Conservation (phyloP, 2,888 invertebrate species). For the Ophioninae sp. region DNA sequence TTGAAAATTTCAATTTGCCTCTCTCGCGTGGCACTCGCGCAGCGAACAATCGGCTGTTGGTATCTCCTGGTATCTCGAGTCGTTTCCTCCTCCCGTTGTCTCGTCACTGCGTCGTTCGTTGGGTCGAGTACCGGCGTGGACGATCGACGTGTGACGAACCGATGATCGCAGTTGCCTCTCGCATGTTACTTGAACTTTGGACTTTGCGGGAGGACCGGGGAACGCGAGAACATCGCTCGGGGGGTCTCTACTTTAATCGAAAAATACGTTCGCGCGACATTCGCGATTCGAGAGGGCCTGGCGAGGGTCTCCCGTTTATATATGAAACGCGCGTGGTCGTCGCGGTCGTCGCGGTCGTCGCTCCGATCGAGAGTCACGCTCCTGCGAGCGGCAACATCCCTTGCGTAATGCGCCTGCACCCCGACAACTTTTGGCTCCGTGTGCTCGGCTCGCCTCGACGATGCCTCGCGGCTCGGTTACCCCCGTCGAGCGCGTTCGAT, state of each 20-base stretch:
- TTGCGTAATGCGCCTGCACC: constrained; percentile 63
- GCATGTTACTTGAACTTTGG: constrained; percentile 42
- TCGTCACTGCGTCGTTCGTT: constrained; percentile 58
- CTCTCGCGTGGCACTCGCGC: background rate
- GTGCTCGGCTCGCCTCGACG: constrained; percentile 45
- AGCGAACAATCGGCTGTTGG: too few relatives aligned
- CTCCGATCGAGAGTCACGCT: constrained; percentile 35
- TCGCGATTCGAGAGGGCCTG: too few relatives aligned
- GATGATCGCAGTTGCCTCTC: constrained; percentile 49
- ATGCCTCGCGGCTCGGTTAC: constrained; percentile 41
- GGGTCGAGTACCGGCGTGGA: constrained; percentile 60
- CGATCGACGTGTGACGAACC: constrained; percentile 52
- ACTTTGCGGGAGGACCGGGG: background rate
- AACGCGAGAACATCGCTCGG: background rate
- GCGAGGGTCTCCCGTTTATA: too few relatives aligned
- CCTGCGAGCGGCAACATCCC: constrained; percentile 63
- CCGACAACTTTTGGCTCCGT: constrained; percentile 56
- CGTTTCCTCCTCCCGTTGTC: constrained; percentile 4
- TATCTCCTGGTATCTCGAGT: background rate
- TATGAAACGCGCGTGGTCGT: too few relatives aligned
- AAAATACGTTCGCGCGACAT: too few relatives aligned
- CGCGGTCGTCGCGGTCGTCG: too few relatives aligned
- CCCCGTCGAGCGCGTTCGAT: constrained; percentile 64
- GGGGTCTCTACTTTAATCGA: too few relatives aligned
- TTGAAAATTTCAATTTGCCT: constrained; percentile 21